These are phyloP conservation scores for Amphimallon solstitiale DNA, from an alignment of 2,888 invertebrate species.

Conservation along the genomic window DNA sequence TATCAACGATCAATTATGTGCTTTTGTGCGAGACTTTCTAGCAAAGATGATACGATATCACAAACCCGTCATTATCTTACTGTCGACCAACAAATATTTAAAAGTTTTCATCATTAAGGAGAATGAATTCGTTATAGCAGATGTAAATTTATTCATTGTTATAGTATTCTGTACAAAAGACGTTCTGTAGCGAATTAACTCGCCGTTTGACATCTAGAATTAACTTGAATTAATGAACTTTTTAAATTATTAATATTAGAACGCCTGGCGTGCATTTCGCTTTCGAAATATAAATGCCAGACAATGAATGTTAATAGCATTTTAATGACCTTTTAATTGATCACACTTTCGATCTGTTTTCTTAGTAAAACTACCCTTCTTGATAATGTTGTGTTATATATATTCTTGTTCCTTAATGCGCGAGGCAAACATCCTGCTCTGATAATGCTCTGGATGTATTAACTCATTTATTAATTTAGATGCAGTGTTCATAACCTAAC, in stretches of 20 bases:
- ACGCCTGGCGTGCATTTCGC: background rate
- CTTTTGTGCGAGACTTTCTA: too few species aligned
- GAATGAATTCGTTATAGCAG: too few species aligned
- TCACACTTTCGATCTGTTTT: background rate
- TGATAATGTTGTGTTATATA: background rate
- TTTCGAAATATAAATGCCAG: background rate
- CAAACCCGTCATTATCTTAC: too few species aligned
- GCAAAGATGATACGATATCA: too few species aligned
- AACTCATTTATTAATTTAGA: too few species aligned
- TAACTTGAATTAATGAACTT: constrained; percentile 19
- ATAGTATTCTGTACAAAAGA: background rate
- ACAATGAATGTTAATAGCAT: constrained; percentile 21
- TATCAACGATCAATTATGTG: too few species aligned
- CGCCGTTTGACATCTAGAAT: constrained; percentile 3
- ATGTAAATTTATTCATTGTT: too few species aligned
- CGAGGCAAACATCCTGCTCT: background rate
- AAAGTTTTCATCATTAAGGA: too few species aligned
- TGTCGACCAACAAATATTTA: too few species aligned
- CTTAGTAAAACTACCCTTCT: background rate
- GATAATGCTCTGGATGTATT: too few species aligned
- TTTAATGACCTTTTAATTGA: constrained; percentile 32
- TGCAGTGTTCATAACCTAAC: too few species aligned
- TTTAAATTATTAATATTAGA: constrained; percentile 5
- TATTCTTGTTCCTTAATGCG: background rate
- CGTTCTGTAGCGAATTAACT: background rate